Evolutionary conservation across 2,797 vertebrate genomes (phyloP).

Genomic region (Apogon talboti): DNA sequence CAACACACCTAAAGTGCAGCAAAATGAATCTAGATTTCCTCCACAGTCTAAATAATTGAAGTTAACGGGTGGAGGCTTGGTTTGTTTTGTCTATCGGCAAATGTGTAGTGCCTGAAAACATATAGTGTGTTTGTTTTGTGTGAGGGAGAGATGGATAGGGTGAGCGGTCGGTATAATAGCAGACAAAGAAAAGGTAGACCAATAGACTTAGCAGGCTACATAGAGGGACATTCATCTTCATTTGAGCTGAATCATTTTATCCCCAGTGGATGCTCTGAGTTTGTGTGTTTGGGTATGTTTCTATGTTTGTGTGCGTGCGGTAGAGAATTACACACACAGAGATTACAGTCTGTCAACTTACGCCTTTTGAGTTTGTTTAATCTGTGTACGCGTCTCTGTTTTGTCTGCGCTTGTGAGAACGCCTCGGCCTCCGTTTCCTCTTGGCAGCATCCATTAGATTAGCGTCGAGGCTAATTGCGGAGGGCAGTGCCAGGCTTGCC

Average conservation of each 20-base stretch:
- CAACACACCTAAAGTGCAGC: conserved; percentile 55
- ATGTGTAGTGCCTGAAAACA: not conserved
- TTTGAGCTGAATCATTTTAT: conserved; percentile 66
- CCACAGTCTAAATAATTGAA: no score
- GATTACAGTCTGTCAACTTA: conserved; percentile 38
- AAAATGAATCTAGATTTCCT: conserved; percentile 7
- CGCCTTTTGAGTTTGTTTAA: conserved; percentile 46
- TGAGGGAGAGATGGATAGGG: conserved; percentile 34
- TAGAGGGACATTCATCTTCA: conserved; percentile 70
- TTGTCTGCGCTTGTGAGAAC: conserved; percentile 41
- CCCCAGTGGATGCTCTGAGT: conserved; percentile 40
- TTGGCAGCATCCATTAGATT: conserved; percentile 63
- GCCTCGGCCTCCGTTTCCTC: conserved; percentile 43
- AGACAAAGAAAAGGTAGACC: conserved; percentile 50
- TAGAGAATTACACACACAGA: conserved; percentile 30
- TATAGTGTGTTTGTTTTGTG: conserved; percentile 8
- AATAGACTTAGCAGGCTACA: conserved; percentile 39
- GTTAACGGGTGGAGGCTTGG: no score
- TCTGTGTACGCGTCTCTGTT: conserved; percentile 22
- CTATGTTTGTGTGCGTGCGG: conserved; percentile 4
- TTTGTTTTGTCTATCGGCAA: no score
- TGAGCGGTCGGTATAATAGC: conserved; percentile 29
- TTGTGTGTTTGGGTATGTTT: conserved; percentile 10
- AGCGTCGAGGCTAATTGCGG: conserved; percentile 63
- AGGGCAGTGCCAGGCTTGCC: conserved; percentile 56